These are phyloP conservation scores for Argyrosomus regius DNA, from an alignment of 2,797 vertebrate species.

Conservation along the genomic window DNA sequence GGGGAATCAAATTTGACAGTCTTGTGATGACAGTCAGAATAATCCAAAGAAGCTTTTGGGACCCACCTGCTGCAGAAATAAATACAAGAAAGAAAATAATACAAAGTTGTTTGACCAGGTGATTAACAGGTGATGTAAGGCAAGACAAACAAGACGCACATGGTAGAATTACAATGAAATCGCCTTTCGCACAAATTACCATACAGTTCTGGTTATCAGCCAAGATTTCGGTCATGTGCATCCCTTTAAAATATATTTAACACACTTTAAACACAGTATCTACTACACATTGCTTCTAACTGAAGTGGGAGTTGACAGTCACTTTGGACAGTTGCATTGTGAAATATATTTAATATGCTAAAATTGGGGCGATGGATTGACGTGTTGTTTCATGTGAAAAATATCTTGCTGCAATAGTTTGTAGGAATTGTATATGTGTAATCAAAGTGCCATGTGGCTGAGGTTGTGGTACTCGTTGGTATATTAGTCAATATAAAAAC, in stretches of 20 bases:
- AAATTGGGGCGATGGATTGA: background rate
- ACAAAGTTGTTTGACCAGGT: background rate
- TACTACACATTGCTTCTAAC: background rate
- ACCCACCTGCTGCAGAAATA: background rate
- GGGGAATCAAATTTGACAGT: background rate
- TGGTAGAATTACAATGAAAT: background rate
- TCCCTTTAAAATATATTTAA: background rate
- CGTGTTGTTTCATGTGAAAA: constrained; percentile 12
- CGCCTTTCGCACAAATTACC: background rate
- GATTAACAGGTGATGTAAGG: background rate
- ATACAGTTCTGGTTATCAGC: background rate
- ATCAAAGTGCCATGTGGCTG: background rate
- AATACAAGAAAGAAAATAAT: background rate
- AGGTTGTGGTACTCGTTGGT: constrained; percentile 15
- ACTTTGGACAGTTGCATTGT: background rate
- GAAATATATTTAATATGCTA: background rate
- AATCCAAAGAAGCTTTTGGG: background rate
- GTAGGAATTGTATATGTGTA: constrained; percentile 29
- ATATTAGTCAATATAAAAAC: constrained; percentile 36
- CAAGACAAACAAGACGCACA: background rate
- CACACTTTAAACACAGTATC: background rate
- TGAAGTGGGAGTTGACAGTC: background rate
- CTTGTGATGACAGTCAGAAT: background rate
- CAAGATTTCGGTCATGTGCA: background rate
- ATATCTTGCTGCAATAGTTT: background rate